Evolutionary conservation across 1,140 invertebrate species (phyloP), one percentile per base, ranked within the genome.

Genomic region (Pomacea maculata): DNA sequence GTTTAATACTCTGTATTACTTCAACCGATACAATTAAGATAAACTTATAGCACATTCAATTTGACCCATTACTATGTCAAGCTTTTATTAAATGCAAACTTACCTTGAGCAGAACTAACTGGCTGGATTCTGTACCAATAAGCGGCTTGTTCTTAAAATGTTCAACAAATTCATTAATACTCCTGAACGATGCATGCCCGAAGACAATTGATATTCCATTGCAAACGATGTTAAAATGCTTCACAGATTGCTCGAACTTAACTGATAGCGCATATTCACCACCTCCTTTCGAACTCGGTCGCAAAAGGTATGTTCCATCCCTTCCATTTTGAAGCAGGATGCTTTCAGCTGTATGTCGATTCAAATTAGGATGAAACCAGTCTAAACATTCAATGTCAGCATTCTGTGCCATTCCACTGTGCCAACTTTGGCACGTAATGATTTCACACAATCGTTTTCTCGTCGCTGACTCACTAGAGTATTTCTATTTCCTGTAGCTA

Each of bases 241-340:
- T 90, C 11, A 90, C 89, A 11, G 89, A 85, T 45, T 89, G 83
- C 68, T 87, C 88, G 84, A 88, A 90, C 87, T 88, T 89, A 19
- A 90, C 86, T 14, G 88, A 89, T 10, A 90, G 71, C 9, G 88
- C 88, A 82, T 88, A 88, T 75, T 89, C 89, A 8, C 87, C 84
- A 11, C 84, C 80, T 19, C 79, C 81, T 81, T 85, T 87, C 8
- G 87, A 88, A 78, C 89, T 90, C 7, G 86, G 85, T 77, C 89
- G 81, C 61, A 90, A 80, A 57, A 90, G 80, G 67, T 89, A 90
- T 21, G 87, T 89, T 25, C 89, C 89, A 79, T 90, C 88, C 34
- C 83, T 80, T 8, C 87, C 89, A 82, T 90, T 90, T 72, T 88
- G 87, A 77, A 90, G 78, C 14, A 90, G 81, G 72, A 90, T 84